Base-by-base conservation (phyloP, 1,140 invertebrate genomes). In the Apis cerana region DNA sequence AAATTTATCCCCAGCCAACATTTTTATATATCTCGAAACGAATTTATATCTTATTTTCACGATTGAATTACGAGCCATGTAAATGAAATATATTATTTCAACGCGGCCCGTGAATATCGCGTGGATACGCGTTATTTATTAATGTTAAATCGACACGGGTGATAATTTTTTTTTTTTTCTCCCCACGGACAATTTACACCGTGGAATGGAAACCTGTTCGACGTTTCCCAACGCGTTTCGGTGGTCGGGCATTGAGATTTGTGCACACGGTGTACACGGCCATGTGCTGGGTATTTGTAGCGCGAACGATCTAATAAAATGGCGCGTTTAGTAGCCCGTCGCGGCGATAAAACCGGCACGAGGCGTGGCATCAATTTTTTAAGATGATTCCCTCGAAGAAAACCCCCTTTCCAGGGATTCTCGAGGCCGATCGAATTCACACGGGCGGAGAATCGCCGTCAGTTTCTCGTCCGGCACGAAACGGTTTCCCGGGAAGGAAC, bases 271-370 rank as follows among this genome's bases (percentile, higher is more conserved):
- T 27, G 4, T 75, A 72, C 58, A 43, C 27, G 19, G 15, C 69
- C 56, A n/a, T 19, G 76, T 11, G 1, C 11, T 58, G 48, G 48
- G 64, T 80, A 81, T 88, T 81, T 75, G 77, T 65, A 75, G 23
- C 69, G 43, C 48, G 65, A 69, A 56, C 79, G 71, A 79, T 85
- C 83, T 75, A 85, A 88, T 88, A 88, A 88, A 88, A 82, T 77
- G 68, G 75, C 76, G 85, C 83, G 80, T 88, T 88, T 85, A 88
- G 83, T 88, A 81, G 86, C 71, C 86, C 83, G 87, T 85, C 82
- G 75, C 75, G 48, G 12, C 86, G 86, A 88, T 88, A 88, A 88
- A 88, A 84, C 75, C 79, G 56, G 72, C 27, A 50, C 27, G 54
- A 80, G 70, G 75, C 13, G 58, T n/a, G 48, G 86, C 64, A 83